A percentile compares a stretch with the other conserved stretches of the same genome.
Conservation (phyloP, 2,797 vertebrate genomes). For the Darevskia nairensis region DNA sequence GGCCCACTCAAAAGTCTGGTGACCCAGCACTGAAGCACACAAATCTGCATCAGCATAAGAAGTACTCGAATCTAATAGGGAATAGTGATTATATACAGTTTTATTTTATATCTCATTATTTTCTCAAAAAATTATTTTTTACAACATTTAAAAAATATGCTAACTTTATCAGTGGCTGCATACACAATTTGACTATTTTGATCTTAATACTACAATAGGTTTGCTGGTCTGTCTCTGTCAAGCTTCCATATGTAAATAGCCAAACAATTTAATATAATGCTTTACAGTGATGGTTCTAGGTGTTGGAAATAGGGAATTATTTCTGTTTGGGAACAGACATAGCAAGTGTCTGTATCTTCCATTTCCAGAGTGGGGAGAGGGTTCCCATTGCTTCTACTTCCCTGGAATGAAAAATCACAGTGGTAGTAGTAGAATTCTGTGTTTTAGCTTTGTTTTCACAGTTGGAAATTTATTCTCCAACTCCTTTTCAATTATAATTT, state of each 20-base stretch:
- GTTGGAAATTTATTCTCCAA: constrained; percentile 2
- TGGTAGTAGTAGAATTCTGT: neutral
- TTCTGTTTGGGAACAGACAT: too few relatives aligned
- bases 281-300: neutral
- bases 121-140: neutral
- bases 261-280: too few relatives aligned
- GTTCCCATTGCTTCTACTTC: neutral
- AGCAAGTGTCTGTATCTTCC: neutral
- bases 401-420: neutral
- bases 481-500: neutral
- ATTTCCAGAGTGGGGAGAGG: neutral
- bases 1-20: neutral
- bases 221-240: too few relatives aligned
- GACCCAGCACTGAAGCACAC: too few relatives aligned
- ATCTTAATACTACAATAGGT: too few relatives aligned
- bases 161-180: neutral
- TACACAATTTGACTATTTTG: too few relatives aligned
- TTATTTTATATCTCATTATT: neutral
- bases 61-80: neutral
- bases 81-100: neutral
- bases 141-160: neutral
- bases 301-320: too few relatives aligned
- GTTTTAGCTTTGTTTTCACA: neutral
- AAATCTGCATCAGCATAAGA: neutral
- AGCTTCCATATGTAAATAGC: too few relatives aligned